Evolutionary conservation across 2,797 vertebrate species (phyloP).

Genomic region (Eulemur mongoz): DNA sequence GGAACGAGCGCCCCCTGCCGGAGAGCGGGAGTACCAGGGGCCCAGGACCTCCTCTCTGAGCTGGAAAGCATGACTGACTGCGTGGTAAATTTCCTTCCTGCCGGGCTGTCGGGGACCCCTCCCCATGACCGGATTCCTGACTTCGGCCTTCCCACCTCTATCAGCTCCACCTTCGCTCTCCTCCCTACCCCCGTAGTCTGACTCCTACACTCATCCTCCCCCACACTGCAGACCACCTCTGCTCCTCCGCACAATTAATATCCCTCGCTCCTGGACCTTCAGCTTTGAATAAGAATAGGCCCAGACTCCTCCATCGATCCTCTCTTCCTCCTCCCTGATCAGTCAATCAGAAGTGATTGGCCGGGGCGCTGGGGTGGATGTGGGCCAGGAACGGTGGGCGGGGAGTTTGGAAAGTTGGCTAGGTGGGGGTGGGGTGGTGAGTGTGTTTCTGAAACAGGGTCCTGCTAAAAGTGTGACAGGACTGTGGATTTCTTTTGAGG

Average conservation of each 20-base stretch:
- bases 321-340: background rate
- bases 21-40: background rate
- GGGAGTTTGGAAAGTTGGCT: background rate
- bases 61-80: background rate
- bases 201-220: background rate
- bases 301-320: conserved; percentile 47
- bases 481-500: background rate
- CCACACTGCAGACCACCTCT: background rate
- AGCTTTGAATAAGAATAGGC: conserved; percentile 60
- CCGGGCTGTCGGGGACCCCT: background rate
- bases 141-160: background rate
- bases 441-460: background rate
- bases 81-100: background rate
- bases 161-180: background rate
- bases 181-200: background rate
- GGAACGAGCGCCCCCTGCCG: conserved; percentile 53
- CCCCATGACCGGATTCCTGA: background rate
- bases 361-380: background rate
- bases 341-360: conserved; percentile 68
- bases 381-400: background rate
- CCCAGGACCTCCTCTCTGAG: background rate
- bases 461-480: background rate
- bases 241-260: background rate
- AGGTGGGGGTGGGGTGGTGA: background rate
- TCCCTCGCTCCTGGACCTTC: background rate